A percentile compares a stretch with the other conserved stretches of the same genome.
phyloP scores from a whole-genome alignment of 2,113 vertebrate species.

The Bungarus multicinctus region DNA sequence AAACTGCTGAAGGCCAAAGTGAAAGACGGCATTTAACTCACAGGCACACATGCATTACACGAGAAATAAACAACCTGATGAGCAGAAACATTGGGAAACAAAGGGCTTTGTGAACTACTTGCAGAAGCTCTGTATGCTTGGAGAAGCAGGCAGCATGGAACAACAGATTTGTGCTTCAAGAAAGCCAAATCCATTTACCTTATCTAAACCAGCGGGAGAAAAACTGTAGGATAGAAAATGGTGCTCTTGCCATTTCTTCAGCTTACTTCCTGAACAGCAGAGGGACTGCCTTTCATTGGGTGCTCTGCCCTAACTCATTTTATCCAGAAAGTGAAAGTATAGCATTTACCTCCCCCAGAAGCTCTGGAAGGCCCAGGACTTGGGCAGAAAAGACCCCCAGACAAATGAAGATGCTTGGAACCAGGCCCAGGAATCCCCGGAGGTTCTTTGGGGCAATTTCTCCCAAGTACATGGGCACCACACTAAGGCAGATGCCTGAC shows the following conservation, averaged over 20 bases:
- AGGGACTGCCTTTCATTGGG: neutral
- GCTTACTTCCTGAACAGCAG: neutral
- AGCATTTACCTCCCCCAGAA: constrained; percentile 79
- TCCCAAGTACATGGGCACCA: constrained; percentile 89
- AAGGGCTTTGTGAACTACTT: neutral
- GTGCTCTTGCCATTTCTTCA: neutral
- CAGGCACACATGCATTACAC: neutral
- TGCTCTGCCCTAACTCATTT: neutral
- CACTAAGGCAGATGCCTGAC: constrained; percentile 83
- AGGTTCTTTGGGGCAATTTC: constrained; percentile 87
- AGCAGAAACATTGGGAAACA: neutral
- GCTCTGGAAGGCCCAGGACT: constrained; percentile 80
- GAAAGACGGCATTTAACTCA: neutral
- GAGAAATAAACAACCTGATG: neutral
- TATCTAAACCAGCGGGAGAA: neutral
- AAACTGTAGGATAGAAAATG: neutral
- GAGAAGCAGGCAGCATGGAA: neutral
- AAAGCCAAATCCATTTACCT: neutral
- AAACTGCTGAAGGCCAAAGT: neutral
- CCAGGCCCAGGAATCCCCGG: constrained; percentile 81
- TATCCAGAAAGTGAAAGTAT: fast-evolving
- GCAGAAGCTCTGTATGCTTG: neutral
- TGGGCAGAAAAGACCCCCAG: constrained; percentile 85
- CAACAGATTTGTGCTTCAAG: neutral
- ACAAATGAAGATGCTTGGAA: constrained; percentile 89